These are phyloP conservation scores for Indicator indicator DNA, from an alignment of 2,113 vertebrate species.

Conservation along the genomic window DNA sequence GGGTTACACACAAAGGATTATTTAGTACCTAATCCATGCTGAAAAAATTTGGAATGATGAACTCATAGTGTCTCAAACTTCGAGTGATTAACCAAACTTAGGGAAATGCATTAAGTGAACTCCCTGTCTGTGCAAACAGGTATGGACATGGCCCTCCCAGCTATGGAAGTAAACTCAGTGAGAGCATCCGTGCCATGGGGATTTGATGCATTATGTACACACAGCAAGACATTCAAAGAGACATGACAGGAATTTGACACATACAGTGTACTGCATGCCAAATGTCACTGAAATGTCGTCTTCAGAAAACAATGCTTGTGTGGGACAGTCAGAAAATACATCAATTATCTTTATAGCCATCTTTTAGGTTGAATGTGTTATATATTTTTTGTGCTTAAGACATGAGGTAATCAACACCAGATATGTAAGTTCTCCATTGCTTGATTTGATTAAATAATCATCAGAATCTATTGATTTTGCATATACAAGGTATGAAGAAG, in stretches of 20 bases:
- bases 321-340: conserved; percentile 11
- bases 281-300: conserved; percentile 10
- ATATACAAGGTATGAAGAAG: neutral
- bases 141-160: neutral
- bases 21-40: neutral
- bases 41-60: neutral
- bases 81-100: neutral
- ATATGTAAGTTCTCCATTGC: conserved; percentile 30
- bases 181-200: neutral
- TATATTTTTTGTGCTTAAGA: conserved; percentile 6
- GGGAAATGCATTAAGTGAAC: neutral
- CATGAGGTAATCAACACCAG: neutral
- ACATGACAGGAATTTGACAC: neutral
- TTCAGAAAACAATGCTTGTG: neutral
- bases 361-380: conserved; percentile 1
- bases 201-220: neutral
- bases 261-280: neutral
- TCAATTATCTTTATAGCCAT: conserved; percentile 13
- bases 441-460: conserved; percentile 15
- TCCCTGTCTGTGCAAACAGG: neutral
- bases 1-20: neutral
- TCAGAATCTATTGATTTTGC: neutral
- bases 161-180: neutral
- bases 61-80: neutral
- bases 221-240: neutral